Conservation (phyloP, 1,140 invertebrate species). For the Notospermus geniculatus region DNA sequence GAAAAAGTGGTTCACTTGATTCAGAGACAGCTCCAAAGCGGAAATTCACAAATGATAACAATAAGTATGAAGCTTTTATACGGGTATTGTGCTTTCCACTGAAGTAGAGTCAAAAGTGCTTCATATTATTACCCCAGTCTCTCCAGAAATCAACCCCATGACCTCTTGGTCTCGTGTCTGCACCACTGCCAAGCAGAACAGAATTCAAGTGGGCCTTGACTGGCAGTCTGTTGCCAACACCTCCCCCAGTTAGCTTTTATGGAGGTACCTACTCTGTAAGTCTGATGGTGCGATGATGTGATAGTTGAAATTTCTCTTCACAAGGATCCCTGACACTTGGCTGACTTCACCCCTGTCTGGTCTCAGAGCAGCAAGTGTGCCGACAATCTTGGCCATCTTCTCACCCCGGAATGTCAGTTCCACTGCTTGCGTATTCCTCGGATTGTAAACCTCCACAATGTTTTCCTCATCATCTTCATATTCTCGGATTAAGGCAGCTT, state of each 20-base stretch:
- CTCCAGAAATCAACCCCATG: too few species aligned
- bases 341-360: constrained; percentile 68
- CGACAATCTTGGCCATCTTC: constrained; percentile 97
- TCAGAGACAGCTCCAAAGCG: neutral
- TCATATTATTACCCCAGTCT: too few species aligned
- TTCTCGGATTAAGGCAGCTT: constrained; percentile 89
- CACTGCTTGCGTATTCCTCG: constrained; percentile 90
- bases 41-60: too few species aligned
- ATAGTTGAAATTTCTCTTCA: constrained; percentile 98
- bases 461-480: constrained; percentile 88
- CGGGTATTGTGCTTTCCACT: too few species aligned
- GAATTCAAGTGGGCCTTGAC: too few species aligned
- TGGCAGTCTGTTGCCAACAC: too few species aligned
- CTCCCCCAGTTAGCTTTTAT: neutral
- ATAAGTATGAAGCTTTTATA: too few species aligned
- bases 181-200: too few species aligned
- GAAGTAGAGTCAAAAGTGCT: too few species aligned
- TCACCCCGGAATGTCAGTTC: constrained; percentile 93
- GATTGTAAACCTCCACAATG: constrained; percentile 91
- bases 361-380: constrained; percentile 78
- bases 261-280: constrained; percentile 70
- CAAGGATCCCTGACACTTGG: constrained; percentile 86
- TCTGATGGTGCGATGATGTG: constrained; percentile 89
- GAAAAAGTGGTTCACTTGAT: constrained; percentile 32
- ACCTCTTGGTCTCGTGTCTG: too few species aligned